Conservation (phyloP, 2,113 vertebrate genomes). For the Theristicus caerulescens region DNA sequence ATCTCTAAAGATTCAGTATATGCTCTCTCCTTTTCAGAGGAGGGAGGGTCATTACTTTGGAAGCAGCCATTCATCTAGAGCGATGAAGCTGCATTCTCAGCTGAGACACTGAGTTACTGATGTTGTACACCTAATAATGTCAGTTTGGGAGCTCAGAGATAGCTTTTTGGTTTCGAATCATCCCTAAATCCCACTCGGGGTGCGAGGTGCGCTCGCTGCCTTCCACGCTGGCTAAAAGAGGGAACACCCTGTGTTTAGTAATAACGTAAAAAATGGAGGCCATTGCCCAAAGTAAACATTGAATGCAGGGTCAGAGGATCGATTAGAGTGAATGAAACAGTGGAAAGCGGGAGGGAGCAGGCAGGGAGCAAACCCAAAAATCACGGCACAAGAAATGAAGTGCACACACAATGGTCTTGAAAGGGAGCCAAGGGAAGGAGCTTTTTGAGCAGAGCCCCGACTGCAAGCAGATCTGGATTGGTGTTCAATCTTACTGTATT, state of each 20-base stretch:
- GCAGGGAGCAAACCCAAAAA: background rate
- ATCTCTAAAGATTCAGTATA: background rate
- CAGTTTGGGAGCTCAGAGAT: background rate
- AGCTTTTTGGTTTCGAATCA: background rate
- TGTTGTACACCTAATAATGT: background rate
- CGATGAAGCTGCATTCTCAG: background rate
- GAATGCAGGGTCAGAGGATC: background rate
- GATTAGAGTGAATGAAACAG: background rate
- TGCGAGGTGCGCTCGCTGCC: background rate
- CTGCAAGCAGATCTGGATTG: background rate
- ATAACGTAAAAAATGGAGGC: background rate
- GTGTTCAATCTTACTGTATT: slow-evolving; percentile 8
- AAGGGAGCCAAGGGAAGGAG: background rate
- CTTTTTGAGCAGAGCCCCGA: background rate
- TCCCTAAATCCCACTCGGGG: background rate
- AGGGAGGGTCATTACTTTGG: background rate
- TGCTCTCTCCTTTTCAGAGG: background rate
- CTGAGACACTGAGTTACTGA: background rate
- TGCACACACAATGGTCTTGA: slow-evolving; percentile 21
- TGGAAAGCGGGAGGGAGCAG: background rate
- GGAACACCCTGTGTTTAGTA: background rate
- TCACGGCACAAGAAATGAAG: background rate
- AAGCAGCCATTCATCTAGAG: background rate
- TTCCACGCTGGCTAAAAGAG: background rate
- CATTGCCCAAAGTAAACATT: background rate